Base-by-base conservation (phyloP, 2,888 invertebrate genomes). In the Patella depressa region DNA sequence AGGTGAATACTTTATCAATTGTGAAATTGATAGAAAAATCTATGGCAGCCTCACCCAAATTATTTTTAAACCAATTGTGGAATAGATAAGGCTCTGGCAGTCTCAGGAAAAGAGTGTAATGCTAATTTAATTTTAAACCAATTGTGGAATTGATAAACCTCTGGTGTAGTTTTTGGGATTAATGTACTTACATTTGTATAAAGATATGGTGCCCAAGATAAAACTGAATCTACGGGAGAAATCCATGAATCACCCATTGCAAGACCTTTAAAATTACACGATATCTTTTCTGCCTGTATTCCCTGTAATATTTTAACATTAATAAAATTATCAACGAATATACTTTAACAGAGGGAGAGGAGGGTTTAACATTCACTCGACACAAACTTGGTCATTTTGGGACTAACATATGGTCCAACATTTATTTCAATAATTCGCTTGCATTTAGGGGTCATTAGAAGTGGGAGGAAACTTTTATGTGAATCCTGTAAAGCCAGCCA, bases 161-260 rank as follows among this genome's bases (percentile, higher is more conserved):
- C 45, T 45, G 45, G 45, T 17, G 29, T 74, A 69, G 53, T 14
- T 53, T 34, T 3, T 3, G n/a, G 45, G 45, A 7, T 45, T 45
- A 45, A 9, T 45, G 45, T 45, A 87, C 91, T 92, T 92, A 95
- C 95, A 87, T 95, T 94, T 19, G 94, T 93, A 53, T 95, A 93
- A 12, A 97, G 93, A 85, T 95, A 94, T 0, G 95, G 95, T 0
- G 95, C 96, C 97, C 97, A 97, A 0, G 95, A 95, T 55, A 95
- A 91, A 0, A 96, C 95, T 0, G 95, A 95, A 89, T 97, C 96
- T 74, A 96, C 94, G 0, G 97, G 96, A 2, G 95, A 95, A 81
- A 97, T 96, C 97, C 97, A 97, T 0, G 97, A 94, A 91, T 97
- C 97, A 2, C 97, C 97, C 90, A 97, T 93, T 0, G 94, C 95